A percentile compares a stretch with the other conserved stretches of the same genome.
phyloP scores from a whole-genome alignment of 2,888 invertebrate species.

The Drosophila flavopinicola region DNA sequence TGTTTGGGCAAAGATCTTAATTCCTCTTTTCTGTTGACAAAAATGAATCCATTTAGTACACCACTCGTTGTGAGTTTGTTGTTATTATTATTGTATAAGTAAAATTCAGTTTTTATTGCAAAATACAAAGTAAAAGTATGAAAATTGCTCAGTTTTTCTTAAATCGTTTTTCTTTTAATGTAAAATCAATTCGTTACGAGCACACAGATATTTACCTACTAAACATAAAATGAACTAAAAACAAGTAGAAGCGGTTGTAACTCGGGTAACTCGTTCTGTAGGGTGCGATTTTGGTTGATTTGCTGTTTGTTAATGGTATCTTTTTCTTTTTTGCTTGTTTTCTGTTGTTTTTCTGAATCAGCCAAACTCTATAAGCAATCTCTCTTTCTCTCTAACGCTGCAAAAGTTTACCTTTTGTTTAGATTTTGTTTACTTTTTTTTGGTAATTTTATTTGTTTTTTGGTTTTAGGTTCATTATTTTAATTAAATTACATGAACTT shows the following conservation, averaged over 20 bases:
- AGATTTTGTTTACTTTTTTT: constrained; percentile 65
- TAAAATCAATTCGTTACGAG: constrained; percentile 75
- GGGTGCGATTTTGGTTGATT: constrained; percentile 48
- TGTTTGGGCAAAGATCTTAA: too few species aligned
- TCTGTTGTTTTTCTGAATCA: constrained; percentile 36
- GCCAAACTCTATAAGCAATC: constrained; percentile 54
- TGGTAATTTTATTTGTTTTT: constrained; percentile 53
- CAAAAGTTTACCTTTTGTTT: constrained; percentile 47
- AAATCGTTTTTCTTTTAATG: constrained; percentile 67
- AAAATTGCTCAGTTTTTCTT: constrained; percentile 72
- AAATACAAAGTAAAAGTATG: constrained; percentile 78
- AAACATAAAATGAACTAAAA: constrained; percentile 79
- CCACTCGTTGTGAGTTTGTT: constrained; percentile 7
- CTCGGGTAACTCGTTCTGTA: constrained; percentile 61
- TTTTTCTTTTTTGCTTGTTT: constrained; percentile 16
- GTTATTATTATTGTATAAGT: constrained; percentile 54
- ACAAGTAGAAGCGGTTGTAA: constrained; percentile 77
- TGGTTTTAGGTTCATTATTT: constrained; percentile 81
- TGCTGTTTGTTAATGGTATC: too few species aligned
- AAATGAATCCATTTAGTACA: too few species aligned
- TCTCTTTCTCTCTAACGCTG: constrained; percentile 45
- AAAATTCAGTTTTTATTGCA: constrained; percentile 71
- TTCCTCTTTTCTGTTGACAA: too few species aligned
- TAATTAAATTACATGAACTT: constrained; percentile 83
- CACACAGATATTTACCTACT: constrained; percentile 80